Conservation (phyloP, 2,113 vertebrate genomes). For the Callaeas wilsoni region DNA sequence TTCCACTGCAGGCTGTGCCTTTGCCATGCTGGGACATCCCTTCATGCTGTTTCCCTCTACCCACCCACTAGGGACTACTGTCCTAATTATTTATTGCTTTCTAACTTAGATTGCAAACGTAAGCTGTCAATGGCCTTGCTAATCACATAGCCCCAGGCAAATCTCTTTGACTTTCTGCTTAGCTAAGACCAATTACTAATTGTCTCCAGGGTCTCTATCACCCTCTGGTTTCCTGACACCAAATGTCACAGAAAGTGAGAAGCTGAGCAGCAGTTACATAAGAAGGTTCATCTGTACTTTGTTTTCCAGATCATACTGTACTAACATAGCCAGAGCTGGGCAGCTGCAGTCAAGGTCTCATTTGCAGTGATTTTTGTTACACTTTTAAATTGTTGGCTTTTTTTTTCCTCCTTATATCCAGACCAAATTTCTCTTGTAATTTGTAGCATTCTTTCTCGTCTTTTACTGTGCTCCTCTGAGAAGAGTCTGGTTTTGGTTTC, state of each 20-base stretch:
- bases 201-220: neutral
- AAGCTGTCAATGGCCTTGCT: neutral
- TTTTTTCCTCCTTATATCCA: neutral
- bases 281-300: neutral
- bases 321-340: neutral
- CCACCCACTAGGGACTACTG: neutral
- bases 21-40: neutral
- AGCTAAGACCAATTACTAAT: neutral
- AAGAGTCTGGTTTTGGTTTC: neutral
- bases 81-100: slow-evolving; percentile 8
- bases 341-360: neutral
- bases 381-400: neutral
- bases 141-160: neutral
- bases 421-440: neutral
- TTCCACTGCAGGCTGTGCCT: neutral
- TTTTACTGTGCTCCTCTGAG: neutral
- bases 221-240: neutral
- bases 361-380: neutral
- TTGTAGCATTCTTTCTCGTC: neutral
- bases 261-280: neutral
- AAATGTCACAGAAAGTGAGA: neutral
- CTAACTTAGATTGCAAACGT: neutral
- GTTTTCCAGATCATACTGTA: neutral
- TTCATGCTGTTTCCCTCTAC: neutral
- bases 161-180: neutral